phyloP scores from a whole-genome alignment of 2,797 vertebrate species.

The Halcyon leucocephala region DNA sequence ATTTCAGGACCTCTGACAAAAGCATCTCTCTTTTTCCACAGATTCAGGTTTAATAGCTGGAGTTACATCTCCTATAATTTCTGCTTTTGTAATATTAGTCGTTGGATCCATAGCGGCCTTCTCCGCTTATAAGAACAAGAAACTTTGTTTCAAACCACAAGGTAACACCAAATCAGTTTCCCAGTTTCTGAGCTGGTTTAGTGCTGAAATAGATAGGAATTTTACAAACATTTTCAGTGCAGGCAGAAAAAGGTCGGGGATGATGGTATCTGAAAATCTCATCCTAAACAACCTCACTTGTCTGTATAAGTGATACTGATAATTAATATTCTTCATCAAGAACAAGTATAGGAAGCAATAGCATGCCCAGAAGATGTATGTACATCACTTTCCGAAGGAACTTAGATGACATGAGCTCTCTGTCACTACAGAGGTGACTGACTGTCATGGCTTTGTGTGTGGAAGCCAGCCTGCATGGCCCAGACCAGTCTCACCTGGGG shows the following conservation, averaged over 20 bases:
- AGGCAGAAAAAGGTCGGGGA: background rate
- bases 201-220: background rate
- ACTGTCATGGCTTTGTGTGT: background rate
- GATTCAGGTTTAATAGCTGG: constrained; percentile 68
- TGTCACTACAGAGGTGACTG: background rate
- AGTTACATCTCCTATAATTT: constrained; percentile 75
- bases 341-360: background rate
- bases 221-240: background rate
- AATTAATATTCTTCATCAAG: background rate
- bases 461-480: background rate
- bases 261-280: background rate
- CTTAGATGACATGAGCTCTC: background rate
- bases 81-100: constrained; percentile 63
- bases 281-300: background rate
- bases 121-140: constrained; percentile 42
- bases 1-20: background rate
- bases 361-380: background rate
- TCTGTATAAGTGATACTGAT: background rate
- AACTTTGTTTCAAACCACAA: constrained; percentile 49
- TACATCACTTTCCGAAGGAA: background rate
- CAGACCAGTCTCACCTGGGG: background rate
- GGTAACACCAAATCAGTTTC: constrained; percentile 26
- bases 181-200: background rate
- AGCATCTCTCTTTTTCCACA: background rate
- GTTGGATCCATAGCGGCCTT: constrained; percentile 63